phyloP scores from a whole-genome alignment of 2,888 invertebrate genomes.

The Orgyia antiqua region DNA sequence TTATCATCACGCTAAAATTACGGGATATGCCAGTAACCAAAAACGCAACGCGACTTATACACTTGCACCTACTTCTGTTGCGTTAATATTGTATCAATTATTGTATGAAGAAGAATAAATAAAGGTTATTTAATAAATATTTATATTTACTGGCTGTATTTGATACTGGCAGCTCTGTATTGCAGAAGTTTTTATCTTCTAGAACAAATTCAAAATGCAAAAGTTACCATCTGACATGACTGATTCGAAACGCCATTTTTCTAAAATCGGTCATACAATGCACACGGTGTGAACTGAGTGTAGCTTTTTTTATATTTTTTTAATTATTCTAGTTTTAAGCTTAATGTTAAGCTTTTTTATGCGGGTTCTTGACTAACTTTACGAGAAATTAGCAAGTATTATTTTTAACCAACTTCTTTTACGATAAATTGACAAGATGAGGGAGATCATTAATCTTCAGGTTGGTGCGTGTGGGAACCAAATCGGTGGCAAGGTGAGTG shows the following conservation, averaged over 20 bases:
- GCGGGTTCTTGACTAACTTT: conserved; percentile 32
- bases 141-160: conserved; percentile 1
- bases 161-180: conserved; percentile 15
- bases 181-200: too few relatives aligned
- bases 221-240: background rate
- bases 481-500: conserved; percentile 74
- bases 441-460: conserved; percentile 88
- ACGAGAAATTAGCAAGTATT: conserved; percentile 60
- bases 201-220: conserved; percentile 22
- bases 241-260: too few relatives aligned
- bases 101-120: too few relatives aligned
- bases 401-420: conserved; percentile 13
- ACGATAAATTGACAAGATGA: conserved; percentile 77
- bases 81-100: too few relatives aligned
- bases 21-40: too few relatives aligned
- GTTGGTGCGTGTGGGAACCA: conserved; percentile 85
- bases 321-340: conserved; percentile 64
- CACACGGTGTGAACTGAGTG: conserved; percentile 37
- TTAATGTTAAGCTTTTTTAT: conserved; percentile 58
- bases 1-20: too few relatives aligned
- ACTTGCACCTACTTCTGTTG: too few relatives aligned
- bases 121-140: too few relatives aligned
- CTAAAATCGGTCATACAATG: conserved; percentile 60
- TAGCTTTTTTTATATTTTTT: conserved; percentile 39
- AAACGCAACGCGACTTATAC: too few relatives aligned